These are phyloP conservation scores for Ceramica pisi DNA, from an alignment of 2,888 invertebrate genomes.

Conservation along the genomic window DNA sequence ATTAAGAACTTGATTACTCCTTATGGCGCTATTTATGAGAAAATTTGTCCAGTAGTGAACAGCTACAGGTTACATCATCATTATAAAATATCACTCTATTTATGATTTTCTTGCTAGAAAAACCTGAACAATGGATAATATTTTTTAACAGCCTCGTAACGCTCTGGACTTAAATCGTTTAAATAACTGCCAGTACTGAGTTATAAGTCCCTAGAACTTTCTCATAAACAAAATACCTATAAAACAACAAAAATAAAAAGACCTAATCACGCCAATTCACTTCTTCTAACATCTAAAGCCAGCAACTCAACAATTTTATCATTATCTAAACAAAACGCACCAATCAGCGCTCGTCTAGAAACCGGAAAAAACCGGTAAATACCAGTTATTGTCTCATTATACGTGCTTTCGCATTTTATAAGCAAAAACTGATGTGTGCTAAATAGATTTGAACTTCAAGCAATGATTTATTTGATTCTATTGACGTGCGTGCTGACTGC, in stretches of 20 bases:
- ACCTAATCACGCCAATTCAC: constrained; percentile 57
- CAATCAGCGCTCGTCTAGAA: constrained; percentile 41
- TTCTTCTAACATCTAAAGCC: constrained; percentile 42
- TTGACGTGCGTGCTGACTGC: constrained; percentile 46
- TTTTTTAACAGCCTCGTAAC: too few species aligned
- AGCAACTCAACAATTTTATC: constrained; percentile 47
- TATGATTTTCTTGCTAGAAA: not conserved
- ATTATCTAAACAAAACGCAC: constrained; percentile 58
- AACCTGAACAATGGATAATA: not conserved
- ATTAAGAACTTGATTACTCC: not conserved
- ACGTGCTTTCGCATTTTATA: constrained; percentile 67
- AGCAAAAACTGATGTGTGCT: constrained; percentile 66
- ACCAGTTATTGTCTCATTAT: constrained; percentile 64
- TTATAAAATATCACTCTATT: not conserved
- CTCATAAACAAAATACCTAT: constrained; percentile 1
- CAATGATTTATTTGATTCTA: constrained; percentile 67
- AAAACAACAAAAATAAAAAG: constrained; percentile 22
- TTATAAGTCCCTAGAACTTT: not conserved
- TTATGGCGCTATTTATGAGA: not conserved
- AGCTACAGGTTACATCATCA: not conserved
- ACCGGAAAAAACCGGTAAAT: constrained; percentile 60
- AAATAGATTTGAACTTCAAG: constrained; percentile 65
- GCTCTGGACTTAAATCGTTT: not conserved
- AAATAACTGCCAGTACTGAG: constrained; percentile 3
- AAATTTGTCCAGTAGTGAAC: not conserved